A percentile compares a stretch with the other conserved stretches of the same genome.
phyloP scores from a whole-genome alignment of 2,113 vertebrate species.

The Cebidichthys violaceus region DNA sequence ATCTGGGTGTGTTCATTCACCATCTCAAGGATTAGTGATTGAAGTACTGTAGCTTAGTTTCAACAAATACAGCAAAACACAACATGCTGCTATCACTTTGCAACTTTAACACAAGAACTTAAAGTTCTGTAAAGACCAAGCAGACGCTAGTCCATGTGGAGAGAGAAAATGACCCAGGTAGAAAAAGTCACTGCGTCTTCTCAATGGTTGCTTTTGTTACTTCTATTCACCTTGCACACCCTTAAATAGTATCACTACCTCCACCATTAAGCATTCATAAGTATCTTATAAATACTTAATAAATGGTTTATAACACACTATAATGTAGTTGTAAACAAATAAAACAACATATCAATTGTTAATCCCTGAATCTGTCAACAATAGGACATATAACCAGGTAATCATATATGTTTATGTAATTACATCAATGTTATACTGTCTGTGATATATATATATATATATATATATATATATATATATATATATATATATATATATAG shows the following conservation, averaged over 20 bases:
- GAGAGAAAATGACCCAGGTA: neutral
- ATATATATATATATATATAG: neutral
- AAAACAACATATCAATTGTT: neutral
- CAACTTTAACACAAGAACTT: neutral
- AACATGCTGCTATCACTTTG: neutral
- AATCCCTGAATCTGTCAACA: neutral
- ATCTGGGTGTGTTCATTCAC: neutral
- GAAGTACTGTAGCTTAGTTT: neutral
- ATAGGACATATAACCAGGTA: neutral
- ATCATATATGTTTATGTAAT: neutral
- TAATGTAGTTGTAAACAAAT: neutral
- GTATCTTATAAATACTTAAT: neutral
- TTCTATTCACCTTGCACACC: neutral
- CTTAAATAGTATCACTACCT: neutral
- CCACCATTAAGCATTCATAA: neutral
- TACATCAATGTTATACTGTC: neutral
- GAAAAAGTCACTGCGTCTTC: neutral
- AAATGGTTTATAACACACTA: neutral
- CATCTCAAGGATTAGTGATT: constrained; percentile 3
- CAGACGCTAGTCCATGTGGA: neutral
- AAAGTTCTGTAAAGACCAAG: neutral
- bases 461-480: neutral
- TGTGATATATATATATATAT: neutral
- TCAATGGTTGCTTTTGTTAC: neutral
- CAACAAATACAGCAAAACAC: neutral